A percentile compares a stretch with the other conserved stretches of the same genome.
These are phyloP conservation scores for Agrochola lychnidis DNA, from an alignment of 2,888 invertebrate species.

Conservation along the genomic window DNA sequence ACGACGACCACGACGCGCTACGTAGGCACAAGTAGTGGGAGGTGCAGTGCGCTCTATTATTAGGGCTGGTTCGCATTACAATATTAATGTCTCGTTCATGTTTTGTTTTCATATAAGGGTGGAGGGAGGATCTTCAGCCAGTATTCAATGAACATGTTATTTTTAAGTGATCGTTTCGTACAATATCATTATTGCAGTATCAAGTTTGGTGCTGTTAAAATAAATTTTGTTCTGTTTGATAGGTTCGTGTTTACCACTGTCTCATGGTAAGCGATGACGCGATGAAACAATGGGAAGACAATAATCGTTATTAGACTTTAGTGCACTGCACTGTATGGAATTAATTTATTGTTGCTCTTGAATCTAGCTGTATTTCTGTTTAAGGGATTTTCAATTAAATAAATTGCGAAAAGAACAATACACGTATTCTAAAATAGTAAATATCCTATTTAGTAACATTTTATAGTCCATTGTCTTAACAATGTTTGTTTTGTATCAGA, in stretches of 20 bases:
- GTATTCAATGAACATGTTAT: slow-evolving; percentile 1
- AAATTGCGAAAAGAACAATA: neutral
- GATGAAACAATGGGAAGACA: too few relatives aligned
- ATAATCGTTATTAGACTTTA: neutral
- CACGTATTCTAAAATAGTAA: neutral
- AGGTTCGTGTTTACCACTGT: neutral
- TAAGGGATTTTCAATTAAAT: neutral
- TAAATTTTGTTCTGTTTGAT: neutral
- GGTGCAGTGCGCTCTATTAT: slow-evolving; percentile 28
- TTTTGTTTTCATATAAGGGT: slow-evolving; percentile 21
- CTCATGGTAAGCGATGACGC: neutral
- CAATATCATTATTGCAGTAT: neutral
- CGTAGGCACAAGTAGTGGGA: slow-evolving; percentile 42
- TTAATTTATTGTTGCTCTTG: neutral
- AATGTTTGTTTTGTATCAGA: neutral
- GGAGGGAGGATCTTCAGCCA: neutral
- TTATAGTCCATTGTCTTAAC: slow-evolving; percentile 1
- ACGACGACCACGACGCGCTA: neutral
- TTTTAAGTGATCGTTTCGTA: slow-evolving; percentile 3
- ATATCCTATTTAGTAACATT: neutral
- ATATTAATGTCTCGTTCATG: slow-evolving; percentile 45
- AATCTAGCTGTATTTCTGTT: neutral
- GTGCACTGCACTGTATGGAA: neutral
- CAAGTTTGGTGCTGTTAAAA: neutral
- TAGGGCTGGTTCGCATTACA: slow-evolving; percentile 32